Conservation (phyloP, 1,140 invertebrate species). For the Zaprionus davidi region DNA sequence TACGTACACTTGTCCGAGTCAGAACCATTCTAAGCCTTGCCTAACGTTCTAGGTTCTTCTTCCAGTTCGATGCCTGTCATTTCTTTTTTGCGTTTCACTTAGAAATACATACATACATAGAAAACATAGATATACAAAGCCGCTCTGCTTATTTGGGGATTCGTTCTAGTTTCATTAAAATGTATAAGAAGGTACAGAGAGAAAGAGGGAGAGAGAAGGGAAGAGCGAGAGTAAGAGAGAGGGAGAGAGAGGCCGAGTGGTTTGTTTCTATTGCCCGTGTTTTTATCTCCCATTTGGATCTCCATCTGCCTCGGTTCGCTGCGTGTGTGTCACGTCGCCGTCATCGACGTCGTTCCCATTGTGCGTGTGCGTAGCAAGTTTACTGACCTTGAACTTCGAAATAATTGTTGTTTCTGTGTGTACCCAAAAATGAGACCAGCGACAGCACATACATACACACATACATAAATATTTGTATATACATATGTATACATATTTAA, state of each 20-base stretch:
- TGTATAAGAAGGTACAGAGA: constrained; percentile 28
- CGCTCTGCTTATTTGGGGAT: constrained; percentile 50
- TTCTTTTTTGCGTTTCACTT: constrained; percentile 13
- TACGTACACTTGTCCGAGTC: not conserved
- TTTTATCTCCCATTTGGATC: constrained; percentile 30
- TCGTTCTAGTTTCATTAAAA: constrained; percentile 74
- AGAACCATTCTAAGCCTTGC: not conserved
- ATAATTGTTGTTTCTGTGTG: constrained; percentile 55
- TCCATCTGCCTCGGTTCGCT: constrained; percentile 36
- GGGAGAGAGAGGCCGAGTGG: not conserved
- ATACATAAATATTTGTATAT: constrained; percentile 2
- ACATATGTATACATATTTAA: constrained; percentile 29
- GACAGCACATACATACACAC: constrained; percentile 8
- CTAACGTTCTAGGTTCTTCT: not conserved
- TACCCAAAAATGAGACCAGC: constrained; percentile 66
- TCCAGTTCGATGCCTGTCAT: not conserved
- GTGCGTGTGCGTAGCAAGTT: constrained; percentile 83
- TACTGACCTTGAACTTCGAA: constrained; percentile 84
- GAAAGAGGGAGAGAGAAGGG: constrained; percentile 3
- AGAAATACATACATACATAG: constrained; percentile 12
- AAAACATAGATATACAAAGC: constrained; percentile 15
- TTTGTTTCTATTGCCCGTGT: constrained; percentile 15
- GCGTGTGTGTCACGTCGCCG: constrained; percentile 36
- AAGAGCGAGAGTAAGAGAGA: too few relatives aligned
- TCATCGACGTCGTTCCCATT: constrained; percentile 50